Evolutionary conservation across 2,797 vertebrate genomes (phyloP).

Genomic region (Apodemus agrarius): DNA sequence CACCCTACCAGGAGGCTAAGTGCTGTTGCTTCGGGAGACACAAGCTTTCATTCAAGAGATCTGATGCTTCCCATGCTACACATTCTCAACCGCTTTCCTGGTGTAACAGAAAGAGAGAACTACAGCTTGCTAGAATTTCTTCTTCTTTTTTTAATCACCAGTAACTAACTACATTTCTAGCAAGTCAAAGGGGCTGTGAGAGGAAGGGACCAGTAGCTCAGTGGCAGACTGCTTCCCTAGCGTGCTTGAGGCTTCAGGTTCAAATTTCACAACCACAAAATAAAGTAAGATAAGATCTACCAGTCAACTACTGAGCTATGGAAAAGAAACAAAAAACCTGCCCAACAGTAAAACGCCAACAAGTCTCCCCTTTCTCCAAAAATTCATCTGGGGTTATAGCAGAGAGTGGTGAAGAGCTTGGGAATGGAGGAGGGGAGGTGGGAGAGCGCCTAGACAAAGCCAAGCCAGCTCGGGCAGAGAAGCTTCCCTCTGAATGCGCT

Average conservation of each 20-base stretch:
- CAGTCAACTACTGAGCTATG: neutral
- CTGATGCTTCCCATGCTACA: neutral
- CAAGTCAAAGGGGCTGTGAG: neutral
- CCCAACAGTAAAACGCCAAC: neutral
- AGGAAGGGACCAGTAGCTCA: neutral
- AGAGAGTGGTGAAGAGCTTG: neutral
- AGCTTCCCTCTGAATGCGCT: neutral
- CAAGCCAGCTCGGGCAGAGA: neutral
- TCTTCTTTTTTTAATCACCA: neutral
- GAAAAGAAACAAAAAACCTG: neutral
- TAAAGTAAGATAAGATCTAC: neutral
- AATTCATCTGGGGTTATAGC: neutral
- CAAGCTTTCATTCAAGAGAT: neutral
- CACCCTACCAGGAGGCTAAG: neutral
- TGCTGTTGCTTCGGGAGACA: neutral
- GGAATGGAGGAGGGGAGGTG: neutral
- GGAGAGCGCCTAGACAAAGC: neutral
- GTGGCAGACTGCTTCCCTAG: neutral
- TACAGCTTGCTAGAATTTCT: neutral
- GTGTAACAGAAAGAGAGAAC: neutral
- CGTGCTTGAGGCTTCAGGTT: neutral
- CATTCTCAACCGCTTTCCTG: neutral
- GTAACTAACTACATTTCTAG: neutral
- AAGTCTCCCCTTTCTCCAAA: conserved; percentile 20
- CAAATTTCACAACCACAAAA: neutral